Conservation (phyloP, 2,888 invertebrate species). For the Neria commutata region DNA sequence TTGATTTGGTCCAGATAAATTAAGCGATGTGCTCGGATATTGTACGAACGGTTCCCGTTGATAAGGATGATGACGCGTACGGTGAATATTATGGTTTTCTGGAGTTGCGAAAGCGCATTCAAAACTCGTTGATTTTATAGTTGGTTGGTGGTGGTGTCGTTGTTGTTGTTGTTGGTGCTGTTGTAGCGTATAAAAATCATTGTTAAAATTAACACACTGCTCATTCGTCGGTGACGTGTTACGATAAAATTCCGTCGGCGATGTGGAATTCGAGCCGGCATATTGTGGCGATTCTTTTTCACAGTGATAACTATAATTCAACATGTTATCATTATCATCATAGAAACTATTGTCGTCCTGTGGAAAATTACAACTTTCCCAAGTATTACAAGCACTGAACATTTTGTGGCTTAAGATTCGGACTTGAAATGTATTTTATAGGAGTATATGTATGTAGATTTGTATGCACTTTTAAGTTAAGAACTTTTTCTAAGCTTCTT, state of each 20-base stretch:
- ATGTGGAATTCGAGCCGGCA: neutral
- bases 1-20: neutral
- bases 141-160: conserved; percentile 1
- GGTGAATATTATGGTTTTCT: conserved; percentile 14
- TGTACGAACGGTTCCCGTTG: conserved; percentile 17
- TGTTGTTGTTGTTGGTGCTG: conserved; percentile 3
- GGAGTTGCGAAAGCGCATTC: conserved; percentile 13
- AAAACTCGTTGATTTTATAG: conserved; percentile 6
- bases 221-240: conserved; percentile 32
- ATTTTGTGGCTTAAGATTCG: conserved; percentile 23
- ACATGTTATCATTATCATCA: conserved; percentile 33
- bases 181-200: conserved; percentile 33
- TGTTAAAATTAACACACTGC: conserved; percentile 42
- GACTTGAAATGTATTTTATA: neutral
- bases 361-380: conserved; percentile 43
- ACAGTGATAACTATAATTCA: neutral
- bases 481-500: neutral
- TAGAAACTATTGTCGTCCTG: conserved; percentile 40
- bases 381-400: conserved; percentile 37
- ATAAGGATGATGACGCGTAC: conserved; percentile 41
- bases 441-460: neutral
- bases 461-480: neutral
- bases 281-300: conserved; percentile 29
- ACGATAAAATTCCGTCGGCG: conserved; percentile 11
- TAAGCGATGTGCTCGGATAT: neutral